Evolutionary conservation across 2,888 invertebrate genomes (phyloP), one percentile per base, ranked within the genome.

Genomic region (Dermolepida albohirtum): DNA sequence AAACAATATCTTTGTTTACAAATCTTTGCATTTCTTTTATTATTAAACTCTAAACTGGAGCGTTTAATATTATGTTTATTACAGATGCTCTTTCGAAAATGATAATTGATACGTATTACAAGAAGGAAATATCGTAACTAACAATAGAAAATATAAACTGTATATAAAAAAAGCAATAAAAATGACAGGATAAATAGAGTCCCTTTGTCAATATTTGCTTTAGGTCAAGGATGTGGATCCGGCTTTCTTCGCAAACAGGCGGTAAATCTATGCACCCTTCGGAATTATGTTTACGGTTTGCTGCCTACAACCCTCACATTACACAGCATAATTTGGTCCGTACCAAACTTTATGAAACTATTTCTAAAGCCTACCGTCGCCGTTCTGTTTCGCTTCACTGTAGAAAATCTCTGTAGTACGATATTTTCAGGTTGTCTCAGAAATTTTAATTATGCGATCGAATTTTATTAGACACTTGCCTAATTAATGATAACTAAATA

Each of bases 221-320:
- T 75, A 75, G 76, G 76, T 76, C 76, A 76, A 76, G 76, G 74
- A 75, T 74, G 73, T 71, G 66, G 72, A 68, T 71, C 70, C 70
- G 69, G 64, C 70, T 70, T 65, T 65, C 68, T 64, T 67, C 67
- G 79, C 78, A 82, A 81, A 82, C 81, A 80, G 78, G 80, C 81
- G 81, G 78, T 78, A 83, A 83, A 83, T 83, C 83, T 83, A 83
- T 83, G 83, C 83, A 83, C 83, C 83, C 78, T 80, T 79, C 79
- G 76, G 78, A 78, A 78, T 79, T 77, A 78, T 78, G 79, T 82
- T 82, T 78, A 83, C 82, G 82, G 81, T 82, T 82, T 82, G 81
- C 80, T 83, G 83, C 83, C 79, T 81, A 74, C 80, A 75, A 82
- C 82, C 81, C 82, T 80, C 78, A 75, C 78, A 80, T 80, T 80